Evolutionary conservation across 2,797 vertebrate species (phyloP), one percentile per base, ranked within the genome.

Genomic region (Pyrrhura leucotis): DNA sequence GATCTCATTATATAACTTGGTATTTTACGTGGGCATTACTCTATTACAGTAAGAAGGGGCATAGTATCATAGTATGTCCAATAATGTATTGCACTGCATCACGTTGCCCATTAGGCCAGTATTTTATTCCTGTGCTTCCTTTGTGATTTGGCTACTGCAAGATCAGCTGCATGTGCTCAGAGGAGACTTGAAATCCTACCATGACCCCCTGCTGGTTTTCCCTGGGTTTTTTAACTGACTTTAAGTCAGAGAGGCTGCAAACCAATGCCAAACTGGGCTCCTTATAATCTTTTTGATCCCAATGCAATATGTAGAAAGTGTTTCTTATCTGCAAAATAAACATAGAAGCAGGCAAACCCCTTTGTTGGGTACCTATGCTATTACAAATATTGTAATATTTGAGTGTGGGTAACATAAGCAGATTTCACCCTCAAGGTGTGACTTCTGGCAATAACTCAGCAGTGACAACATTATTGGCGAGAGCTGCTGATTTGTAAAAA

Each of bases 81-180:
- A 7, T 44, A 58, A 12, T 48, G 9, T 28, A 8, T 68, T 72
- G 53, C 25, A 69, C 2, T 0, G 2, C 35, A 19, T 66, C 35
- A 66, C 5, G 0, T 1, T 76, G 65, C 8, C 50, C n/a, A 22
- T 42, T 20, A 29, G 50, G n/a, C 66, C 58, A 0, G 14, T 14
- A 9, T 26, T 72, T 77, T 11, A 44, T 80, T 59, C 10, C 22
- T 87, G 40, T 33, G 33, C 48, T 61, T 74, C n/a, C 14, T 71
- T 33, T 66, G 22, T 67, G 59, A 22, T 95, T 58, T 89, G n/a
- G 21, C 15, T 81, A 4, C 73, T 75, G 18, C 13, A 18, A 5
- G 3, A 44, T 40, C 29, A 42, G 18, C 25, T 91, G 28, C 10
- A 4, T 23, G 21, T 45, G 19, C 65, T 71, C 23, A 35, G 62